Conservation (phyloP, 2,797 vertebrate genomes). For the Poecile montanus region DNA sequence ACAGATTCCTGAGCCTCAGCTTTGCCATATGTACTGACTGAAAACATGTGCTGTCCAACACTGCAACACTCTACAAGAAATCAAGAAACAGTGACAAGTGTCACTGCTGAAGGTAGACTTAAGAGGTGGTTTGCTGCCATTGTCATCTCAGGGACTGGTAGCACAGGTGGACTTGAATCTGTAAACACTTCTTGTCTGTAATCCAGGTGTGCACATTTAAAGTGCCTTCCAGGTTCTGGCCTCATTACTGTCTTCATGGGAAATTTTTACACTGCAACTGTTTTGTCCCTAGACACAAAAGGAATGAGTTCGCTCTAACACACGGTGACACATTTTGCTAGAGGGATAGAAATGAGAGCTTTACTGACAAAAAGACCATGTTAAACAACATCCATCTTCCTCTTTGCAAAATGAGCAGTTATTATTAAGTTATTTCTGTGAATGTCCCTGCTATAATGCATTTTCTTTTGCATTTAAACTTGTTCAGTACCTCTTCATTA, state of each 20-base stretch:
- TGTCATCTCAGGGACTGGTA: neutral
- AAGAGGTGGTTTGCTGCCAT: neutral
- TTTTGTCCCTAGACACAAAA: neutral
- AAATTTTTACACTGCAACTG: neutral
- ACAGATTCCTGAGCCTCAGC: neutral
- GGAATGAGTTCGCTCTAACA: neutral
- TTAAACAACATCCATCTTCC: neutral
- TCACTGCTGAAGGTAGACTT: neutral
- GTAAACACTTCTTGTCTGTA: neutral
- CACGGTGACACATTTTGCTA: neutral
- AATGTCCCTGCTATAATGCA: neutral
- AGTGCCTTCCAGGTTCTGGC: neutral
- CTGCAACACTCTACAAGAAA: neutral
- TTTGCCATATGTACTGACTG: neutral
- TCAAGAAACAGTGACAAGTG: neutral
- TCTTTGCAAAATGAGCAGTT: neutral
- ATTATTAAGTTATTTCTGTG: constrained; percentile 13
- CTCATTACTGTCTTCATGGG: neutral
- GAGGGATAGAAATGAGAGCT: neutral
- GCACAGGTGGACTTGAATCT: neutral
- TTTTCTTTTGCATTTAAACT: constrained; percentile 35
- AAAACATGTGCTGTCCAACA: neutral
- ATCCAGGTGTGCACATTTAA: neutral
- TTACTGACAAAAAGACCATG: neutral
- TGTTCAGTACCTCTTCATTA: constrained; percentile 56